Conservation (phyloP, 2,888 invertebrate genomes). For the Dolichomitus sp. region DNA sequence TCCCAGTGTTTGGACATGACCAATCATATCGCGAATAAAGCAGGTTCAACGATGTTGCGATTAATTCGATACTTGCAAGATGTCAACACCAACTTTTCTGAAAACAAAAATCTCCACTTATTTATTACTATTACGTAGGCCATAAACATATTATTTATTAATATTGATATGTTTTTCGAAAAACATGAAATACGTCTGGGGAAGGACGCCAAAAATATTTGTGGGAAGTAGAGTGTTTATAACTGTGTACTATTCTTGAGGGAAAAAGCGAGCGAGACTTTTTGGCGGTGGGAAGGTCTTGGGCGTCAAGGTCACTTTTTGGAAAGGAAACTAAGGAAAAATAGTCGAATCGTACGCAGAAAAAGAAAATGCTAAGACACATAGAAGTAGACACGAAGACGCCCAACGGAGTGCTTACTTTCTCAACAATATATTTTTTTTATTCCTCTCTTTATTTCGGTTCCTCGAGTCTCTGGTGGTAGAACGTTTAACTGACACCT, state of each 20-base stretch:
- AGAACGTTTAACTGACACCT: conserved; percentile 32
- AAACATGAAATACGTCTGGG: neutral
- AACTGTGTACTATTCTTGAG: neutral
- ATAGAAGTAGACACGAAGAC: conserved; percentile 5
- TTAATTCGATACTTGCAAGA: too few relatives aligned
- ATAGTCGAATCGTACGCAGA: neutral
- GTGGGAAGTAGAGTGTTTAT: neutral
- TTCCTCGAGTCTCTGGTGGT: neutral
- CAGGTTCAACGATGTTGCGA: too few relatives aligned
- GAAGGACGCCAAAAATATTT: neutral
- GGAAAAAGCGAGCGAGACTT: neutral
- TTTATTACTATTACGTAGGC: too few relatives aligned
- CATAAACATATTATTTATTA: neutral
- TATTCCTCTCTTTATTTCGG: neutral
- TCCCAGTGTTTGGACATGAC: too few relatives aligned
- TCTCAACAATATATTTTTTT: conserved; percentile 7
- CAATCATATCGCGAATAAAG: too few relatives aligned
- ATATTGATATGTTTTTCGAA: neutral
- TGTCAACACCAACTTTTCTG: too few relatives aligned
- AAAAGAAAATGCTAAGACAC: conserved; percentile 1
- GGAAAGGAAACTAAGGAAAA: neutral
- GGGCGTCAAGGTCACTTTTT: neutral
- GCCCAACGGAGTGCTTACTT: neutral
- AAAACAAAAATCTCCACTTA: too few relatives aligned
- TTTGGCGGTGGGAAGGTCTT: neutral